Evolutionary conservation across 1,140 invertebrate genomes (phyloP).

Genomic region (Drusus annulatus): DNA sequence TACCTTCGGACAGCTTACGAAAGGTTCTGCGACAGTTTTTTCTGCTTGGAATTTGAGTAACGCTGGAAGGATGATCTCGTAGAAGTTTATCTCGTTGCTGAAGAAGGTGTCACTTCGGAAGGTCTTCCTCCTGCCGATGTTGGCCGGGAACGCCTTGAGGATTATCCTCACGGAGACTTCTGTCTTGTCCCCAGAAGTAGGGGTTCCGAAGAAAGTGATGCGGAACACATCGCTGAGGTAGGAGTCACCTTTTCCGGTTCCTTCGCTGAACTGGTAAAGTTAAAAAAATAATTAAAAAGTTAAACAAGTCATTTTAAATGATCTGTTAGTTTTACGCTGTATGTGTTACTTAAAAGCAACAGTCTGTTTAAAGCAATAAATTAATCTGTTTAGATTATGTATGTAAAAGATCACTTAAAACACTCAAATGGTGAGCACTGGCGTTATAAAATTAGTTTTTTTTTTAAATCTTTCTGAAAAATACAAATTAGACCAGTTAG

Average conservation of each 20-base stretch:
- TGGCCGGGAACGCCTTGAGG: conserved; percentile 74
- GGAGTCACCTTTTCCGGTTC: conserved; percentile 72
- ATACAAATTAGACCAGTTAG: too few species aligned
- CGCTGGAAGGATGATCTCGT: conserved; percentile 70
- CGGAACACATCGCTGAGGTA: conserved; percentile 73
- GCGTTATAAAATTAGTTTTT: too few species aligned
- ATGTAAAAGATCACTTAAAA: too few species aligned
- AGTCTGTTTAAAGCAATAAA: too few species aligned
- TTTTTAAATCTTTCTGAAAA: too few species aligned
- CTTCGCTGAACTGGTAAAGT: conserved; percentile 44
- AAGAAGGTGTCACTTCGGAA: conserved; percentile 76
- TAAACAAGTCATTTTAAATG: background rate
- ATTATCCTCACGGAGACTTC: conserved; percentile 64
- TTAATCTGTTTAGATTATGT: too few species aligned
- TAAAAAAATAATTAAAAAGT: background rate
- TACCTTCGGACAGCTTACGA: conserved; percentile 72
- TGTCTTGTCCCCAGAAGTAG: conserved; percentile 57
- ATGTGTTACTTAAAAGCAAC: too few species aligned
- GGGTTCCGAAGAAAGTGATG: conserved; percentile 66
- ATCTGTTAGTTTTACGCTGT: too few species aligned
- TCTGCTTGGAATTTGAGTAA: conserved; percentile 67
- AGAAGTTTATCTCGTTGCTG: conserved; percentile 75
- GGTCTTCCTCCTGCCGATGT: conserved; percentile 72
- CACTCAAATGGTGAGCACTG: too few species aligned
- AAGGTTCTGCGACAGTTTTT: conserved; percentile 68